Percentiles rank a stretch among this genome's conserved stretches.
Conservation (phyloP, 1,140 invertebrate genomes). For the Heliconius nattereri region DNA sequence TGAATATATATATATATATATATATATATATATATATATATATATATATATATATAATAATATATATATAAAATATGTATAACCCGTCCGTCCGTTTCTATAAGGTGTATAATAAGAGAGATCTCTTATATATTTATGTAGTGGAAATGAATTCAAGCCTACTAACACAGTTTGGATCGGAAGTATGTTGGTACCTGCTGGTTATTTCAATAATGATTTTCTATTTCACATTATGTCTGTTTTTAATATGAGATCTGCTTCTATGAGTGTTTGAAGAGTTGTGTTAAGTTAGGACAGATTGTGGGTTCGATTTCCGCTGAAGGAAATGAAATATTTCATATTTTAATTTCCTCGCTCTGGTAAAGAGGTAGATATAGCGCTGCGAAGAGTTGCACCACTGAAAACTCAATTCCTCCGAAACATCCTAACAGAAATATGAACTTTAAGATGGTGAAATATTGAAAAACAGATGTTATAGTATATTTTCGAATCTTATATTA, state of each 20-base stretch:
- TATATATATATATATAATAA: too few species aligned
- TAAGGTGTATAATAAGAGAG: conserved; percentile 39
- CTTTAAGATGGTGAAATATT: background rate
- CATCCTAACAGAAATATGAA: background rate
- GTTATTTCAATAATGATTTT: background rate
- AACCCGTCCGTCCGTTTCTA: background rate
- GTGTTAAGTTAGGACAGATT: too few species aligned
- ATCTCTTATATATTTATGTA: background rate
- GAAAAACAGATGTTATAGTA: too few species aligned
- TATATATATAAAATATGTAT: conserved; percentile 11
- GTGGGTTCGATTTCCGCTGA: too few species aligned
- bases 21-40: conserved; percentile 20
- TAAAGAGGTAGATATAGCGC: too few species aligned
- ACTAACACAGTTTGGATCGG: conserved; percentile 41
- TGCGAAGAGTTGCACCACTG: too few species aligned
- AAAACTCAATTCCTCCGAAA: too few species aligned
- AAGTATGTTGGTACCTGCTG: background rate
- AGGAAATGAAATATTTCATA: too few species aligned
- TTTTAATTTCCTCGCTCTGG: too few species aligned
- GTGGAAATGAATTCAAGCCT: conserved; percentile 42
- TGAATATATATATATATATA: conserved; percentile 15
- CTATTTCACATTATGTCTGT: background rate
- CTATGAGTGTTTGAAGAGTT: background rate
- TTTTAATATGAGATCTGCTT: background rate
- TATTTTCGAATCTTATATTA: too few species aligned